Percentiles rank a stretch among this genome's conserved stretches.
These are phyloP conservation scores for Crotophaga sulcirostris DNA, from an alignment of 2,113 vertebrate genomes.

Conservation along the genomic window DNA sequence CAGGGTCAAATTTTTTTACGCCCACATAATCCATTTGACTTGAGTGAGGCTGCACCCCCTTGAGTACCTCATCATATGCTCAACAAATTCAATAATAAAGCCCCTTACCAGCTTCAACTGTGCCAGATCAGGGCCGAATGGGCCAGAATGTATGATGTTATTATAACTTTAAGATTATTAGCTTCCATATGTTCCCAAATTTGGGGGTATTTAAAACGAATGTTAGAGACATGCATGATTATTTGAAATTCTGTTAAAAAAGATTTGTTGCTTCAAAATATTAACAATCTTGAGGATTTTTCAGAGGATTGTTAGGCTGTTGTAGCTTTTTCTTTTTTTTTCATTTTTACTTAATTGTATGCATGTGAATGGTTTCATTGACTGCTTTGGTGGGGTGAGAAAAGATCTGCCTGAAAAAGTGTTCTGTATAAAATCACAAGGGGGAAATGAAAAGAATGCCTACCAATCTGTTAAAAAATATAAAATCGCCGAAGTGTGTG, in stretches of 20 bases:
- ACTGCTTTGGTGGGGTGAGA: slow-evolving; percentile 30
- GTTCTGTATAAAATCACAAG: slow-evolving; percentile 53
- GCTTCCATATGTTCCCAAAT: neutral
- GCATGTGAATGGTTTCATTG: slow-evolving; percentile 40
- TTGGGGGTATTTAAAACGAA: neutral
- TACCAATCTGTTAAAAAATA: slow-evolving; percentile 69
- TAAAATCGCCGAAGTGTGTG: slow-evolving; percentile 57
- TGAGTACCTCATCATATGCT: neutral
- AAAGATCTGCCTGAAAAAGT: slow-evolving; percentile 50
- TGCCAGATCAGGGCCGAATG: neutral
- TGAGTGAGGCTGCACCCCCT: neutral
- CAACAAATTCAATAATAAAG: neutral
- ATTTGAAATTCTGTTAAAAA: neutral
- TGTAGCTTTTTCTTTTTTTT: neutral
- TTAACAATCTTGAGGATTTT: neutral
- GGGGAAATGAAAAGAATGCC: slow-evolving; percentile 46
- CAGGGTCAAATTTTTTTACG: neutral
- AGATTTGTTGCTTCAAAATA: slow-evolving; percentile 1
- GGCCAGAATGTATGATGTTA: neutral
- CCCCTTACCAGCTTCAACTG: neutral
- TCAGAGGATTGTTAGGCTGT: slow-evolving; percentile 21
- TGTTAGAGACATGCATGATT: neutral
- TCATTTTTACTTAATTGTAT: slow-evolving; percentile 34
- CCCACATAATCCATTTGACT: neutral
- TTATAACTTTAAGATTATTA: neutral